These are phyloP conservation scores for Acrocephalus arundinaceus DNA, from an alignment of 2,113 vertebrate species.

Conservation along the genomic window DNA sequence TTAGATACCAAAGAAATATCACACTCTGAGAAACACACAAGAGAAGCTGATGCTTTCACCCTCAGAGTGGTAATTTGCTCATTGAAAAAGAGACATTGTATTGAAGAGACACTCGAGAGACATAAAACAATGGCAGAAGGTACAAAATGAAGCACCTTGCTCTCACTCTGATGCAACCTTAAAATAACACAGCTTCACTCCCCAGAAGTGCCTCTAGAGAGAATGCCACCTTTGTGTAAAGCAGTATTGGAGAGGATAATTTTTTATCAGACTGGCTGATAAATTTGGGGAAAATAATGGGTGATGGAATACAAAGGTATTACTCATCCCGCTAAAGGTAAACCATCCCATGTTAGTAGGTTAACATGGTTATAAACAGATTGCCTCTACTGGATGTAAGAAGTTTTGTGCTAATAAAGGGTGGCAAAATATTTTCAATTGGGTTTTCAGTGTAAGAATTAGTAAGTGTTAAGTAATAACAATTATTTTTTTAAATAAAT, in stretches of 20 bases:
- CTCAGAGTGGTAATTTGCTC: not conserved
- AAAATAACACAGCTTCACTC: not conserved
- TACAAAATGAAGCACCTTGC: not conserved
- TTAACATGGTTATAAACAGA: not conserved
- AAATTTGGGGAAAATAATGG: not conserved
- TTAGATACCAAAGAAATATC: not conserved
- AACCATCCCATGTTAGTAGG: not conserved
- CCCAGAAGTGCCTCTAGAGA: not conserved
- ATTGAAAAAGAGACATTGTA: not conserved
- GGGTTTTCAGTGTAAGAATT: not conserved
- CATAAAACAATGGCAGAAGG: not conserved
- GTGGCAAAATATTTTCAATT: not conserved
- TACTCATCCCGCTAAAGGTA: not conserved
- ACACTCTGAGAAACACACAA: not conserved
- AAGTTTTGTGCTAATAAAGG: not conserved
- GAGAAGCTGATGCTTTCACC: not conserved
- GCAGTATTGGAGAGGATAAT: not conserved
- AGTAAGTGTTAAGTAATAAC: not conserved
- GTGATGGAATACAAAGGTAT: not conserved
- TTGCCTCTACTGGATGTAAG: not conserved
- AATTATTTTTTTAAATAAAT: not conserved
- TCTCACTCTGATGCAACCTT: not conserved
- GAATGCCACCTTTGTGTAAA: not conserved
- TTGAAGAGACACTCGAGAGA: not conserved
- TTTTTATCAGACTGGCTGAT: not conserved